phyloP scores from a whole-genome alignment of 2,113 vertebrate genomes.

The Macquaria ambigua region DNA sequence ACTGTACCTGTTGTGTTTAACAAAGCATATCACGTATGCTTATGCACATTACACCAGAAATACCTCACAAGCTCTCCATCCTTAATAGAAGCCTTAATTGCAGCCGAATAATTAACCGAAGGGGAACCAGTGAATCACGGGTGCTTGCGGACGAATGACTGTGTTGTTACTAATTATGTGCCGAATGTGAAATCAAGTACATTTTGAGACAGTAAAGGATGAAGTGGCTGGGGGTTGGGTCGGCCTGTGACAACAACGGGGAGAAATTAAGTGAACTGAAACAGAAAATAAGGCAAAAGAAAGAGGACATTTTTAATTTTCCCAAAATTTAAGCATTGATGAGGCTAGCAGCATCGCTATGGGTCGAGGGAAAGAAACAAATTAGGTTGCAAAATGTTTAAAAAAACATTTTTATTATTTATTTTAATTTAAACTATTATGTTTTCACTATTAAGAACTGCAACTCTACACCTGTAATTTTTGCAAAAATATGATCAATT shows the following conservation, averaged over 20 bases:
- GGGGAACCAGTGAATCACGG: conserved; percentile 88
- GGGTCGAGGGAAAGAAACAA: not conserved
- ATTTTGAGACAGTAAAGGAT: conserved; percentile 83
- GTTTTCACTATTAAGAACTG: not conserved
- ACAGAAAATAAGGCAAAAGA: not conserved
- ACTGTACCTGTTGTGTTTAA: conserved; percentile 45
- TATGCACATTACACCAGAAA: conserved; percentile 50
- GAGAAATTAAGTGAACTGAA: conserved; percentile 23
- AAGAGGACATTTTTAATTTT: too few relatives aligned
- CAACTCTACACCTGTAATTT: not conserved
- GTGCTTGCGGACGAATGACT: conserved; percentile 91
- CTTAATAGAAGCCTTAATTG: conserved; percentile 66
- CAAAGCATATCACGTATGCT: conserved; percentile 54
- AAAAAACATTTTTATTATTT: not conserved
- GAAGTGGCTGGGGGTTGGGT: conserved; percentile 40
- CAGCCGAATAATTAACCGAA: conserved; percentile 56
- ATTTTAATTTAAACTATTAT: not conserved
- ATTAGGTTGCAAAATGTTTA: not conserved
- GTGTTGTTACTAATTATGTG: conserved; percentile 90
- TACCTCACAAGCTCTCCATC: conserved; percentile 42
- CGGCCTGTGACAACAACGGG: conserved; percentile 56
- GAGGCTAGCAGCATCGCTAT: not conserved
- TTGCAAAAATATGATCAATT: too few relatives aligned
- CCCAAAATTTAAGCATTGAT: not conserved
- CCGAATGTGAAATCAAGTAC: conserved; percentile 92